phyloP scores from a whole-genome alignment of 2,113 vertebrate genomes.

The Porphyrio hochstetteri region DNA sequence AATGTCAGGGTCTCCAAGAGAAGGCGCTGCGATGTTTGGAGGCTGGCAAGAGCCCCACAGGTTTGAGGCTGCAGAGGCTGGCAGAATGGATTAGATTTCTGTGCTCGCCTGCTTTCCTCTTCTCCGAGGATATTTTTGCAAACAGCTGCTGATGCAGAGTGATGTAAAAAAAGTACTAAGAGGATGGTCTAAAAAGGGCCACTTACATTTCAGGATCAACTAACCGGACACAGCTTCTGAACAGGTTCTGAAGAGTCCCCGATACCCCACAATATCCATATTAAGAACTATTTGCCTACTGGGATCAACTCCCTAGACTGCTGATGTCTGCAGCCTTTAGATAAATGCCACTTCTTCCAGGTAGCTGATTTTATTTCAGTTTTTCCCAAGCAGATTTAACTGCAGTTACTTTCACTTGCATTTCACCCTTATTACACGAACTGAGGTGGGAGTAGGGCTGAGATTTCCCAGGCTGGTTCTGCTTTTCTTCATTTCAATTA shows the following conservation, averaged over 20 bases:
- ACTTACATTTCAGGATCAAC: background rate
- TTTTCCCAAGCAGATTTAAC: background rate
- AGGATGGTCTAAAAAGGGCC: background rate
- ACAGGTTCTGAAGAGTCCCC: background rate
- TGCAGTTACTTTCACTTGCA: background rate
- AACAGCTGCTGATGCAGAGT: background rate
- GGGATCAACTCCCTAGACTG: background rate
- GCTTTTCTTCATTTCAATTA: background rate
- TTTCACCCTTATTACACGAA: background rate
- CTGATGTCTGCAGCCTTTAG: background rate
- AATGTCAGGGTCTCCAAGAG: background rate
- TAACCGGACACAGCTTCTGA: background rate
- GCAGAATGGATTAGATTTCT: background rate
- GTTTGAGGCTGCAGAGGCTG: background rate
- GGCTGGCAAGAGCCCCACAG: background rate
- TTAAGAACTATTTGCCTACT: background rate
- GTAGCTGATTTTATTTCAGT: background rate
- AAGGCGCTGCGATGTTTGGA: background rate
- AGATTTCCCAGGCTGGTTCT: background rate
- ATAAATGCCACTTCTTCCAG: conserved; percentile 1
- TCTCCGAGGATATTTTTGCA: background rate
- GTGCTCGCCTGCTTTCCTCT: background rate
- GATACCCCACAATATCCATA: background rate
- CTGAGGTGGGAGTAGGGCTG: background rate
- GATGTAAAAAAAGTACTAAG: background rate